phyloP scores from a whole-genome alignment of 2,797 vertebrate genomes.

The Gadopsis bispinosus region DNA sequence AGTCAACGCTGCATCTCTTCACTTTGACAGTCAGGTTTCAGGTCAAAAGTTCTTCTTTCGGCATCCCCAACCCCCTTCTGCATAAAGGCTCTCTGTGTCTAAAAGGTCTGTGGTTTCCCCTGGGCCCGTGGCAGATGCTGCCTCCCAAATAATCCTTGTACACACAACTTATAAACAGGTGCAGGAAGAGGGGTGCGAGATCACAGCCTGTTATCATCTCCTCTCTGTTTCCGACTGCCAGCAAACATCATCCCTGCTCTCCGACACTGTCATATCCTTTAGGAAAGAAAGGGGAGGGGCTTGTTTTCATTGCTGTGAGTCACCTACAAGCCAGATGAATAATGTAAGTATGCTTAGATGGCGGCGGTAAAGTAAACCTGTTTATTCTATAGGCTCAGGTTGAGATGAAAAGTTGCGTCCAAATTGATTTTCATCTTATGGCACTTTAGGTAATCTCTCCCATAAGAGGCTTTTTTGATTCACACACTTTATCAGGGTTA shows the following conservation, averaged over 20 bases:
- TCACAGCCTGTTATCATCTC: conserved; percentile 53
- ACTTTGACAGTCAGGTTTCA: conserved; percentile 45
- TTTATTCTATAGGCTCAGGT: conserved; percentile 14
- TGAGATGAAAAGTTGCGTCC: conserved; percentile 7
- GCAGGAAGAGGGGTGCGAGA: conserved; percentile 60
- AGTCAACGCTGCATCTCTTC: conserved; percentile 28
- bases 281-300: not conserved
- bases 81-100: conserved; percentile 71
- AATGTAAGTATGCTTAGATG: not conserved
- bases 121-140: conserved; percentile 68
- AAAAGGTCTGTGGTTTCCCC: conserved; percentile 68
- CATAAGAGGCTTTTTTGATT: conserved; percentile 38
- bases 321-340: conserved; percentile 29
- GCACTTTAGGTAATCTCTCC: conserved; percentile 31
- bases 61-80: conserved; percentile 27
- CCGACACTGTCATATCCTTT: conserved; percentile 56
- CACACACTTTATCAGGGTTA: conserved; percentile 50
- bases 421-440: conserved; percentile 55
- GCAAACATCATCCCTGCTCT: conserved; percentile 64
- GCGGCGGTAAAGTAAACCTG: conserved; percentile 1
- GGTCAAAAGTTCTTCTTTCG: conserved; percentile 65
- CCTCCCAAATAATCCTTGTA: conserved; percentile 75
- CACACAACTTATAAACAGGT: conserved; percentile 71
- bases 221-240: conserved; percentile 60
- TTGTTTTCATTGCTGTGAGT: conserved; percentile 44